These are phyloP conservation scores for Nothocercus nigrocapillus DNA, from an alignment of 2,113 vertebrate genomes.

Conservation along the genomic window DNA sequence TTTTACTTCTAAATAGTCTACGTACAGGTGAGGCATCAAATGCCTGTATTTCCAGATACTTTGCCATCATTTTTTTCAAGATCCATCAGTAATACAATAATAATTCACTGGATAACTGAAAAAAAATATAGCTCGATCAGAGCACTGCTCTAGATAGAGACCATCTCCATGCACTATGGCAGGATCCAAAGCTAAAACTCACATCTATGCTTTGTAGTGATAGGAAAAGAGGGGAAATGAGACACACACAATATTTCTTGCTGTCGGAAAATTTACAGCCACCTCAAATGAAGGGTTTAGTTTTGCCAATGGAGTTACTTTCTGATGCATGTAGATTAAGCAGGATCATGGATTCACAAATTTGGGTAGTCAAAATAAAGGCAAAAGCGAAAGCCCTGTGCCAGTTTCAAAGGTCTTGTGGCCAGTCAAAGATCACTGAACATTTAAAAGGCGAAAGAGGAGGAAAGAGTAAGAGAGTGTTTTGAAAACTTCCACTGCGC, in stretches of 20 bases:
- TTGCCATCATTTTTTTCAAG: background rate
- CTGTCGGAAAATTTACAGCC: background rate
- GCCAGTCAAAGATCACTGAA: background rate
- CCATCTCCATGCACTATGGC: background rate
- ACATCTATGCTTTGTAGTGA: rapidly evolving
- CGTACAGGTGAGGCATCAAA: rapidly evolving
- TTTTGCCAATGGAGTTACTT: background rate
- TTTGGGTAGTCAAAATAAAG: background rate
- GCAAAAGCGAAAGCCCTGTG: background rate
- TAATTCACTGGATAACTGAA: background rate
- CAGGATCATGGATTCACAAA: background rate
- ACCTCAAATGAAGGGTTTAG: background rate
- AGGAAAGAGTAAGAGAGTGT: background rate
- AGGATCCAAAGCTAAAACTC: background rate
- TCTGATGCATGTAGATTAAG: background rate
- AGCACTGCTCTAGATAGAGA: background rate
- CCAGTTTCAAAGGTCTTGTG: background rate
- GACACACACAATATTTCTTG: background rate
- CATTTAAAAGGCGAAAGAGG: background rate
- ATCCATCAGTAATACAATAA: background rate
- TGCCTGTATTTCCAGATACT: background rate
- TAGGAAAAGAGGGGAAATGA: background rate
- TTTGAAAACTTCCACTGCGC: background rate
- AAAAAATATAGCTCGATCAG: background rate
- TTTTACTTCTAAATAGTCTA: background rate